Conservation (phyloP, 2,113 vertebrate genomes). For the Carassius auratus region DNA sequence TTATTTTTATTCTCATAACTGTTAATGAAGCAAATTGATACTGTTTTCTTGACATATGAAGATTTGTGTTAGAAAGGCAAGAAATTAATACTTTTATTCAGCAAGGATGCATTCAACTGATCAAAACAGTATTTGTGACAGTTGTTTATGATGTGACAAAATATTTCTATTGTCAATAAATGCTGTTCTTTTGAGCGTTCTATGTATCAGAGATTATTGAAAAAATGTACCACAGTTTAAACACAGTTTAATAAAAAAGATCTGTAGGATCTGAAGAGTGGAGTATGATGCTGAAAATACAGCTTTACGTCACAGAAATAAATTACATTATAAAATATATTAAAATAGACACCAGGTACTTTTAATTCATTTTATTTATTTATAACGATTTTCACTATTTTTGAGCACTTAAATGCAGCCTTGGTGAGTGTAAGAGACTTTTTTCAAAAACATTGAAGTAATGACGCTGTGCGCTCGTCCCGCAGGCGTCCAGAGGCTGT, state of each 20-base stretch:
- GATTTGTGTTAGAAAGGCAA: neutral
- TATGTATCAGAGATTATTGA: neutral
- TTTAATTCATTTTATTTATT: neutral
- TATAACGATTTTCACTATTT: neutral
- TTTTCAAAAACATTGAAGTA: conserved; percentile 26
- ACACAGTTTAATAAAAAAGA: too few species aligned
- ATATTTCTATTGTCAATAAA: neutral
- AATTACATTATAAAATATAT: neutral
- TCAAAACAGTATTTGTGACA: too few species aligned
- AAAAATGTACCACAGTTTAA: neutral
- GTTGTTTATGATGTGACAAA: too few species aligned
- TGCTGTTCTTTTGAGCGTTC: neutral
- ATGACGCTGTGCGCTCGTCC: conserved; percentile 29
- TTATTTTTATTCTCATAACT: neutral
- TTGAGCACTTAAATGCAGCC: neutral
- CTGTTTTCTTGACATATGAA: neutral
- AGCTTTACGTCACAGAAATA: neutral
- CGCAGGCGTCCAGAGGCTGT: conserved; percentile 40
- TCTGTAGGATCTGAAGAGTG: neutral
- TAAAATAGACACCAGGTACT: neutral
- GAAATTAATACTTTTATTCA: neutral
- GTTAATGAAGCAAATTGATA: neutral
- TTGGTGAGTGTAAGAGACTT: neutral
- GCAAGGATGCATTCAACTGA: too few species aligned
- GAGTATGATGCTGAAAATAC: neutral